phyloP scores from a whole-genome alignment of 2,797 vertebrate species.

The Typhlichthys subterraneus region DNA sequence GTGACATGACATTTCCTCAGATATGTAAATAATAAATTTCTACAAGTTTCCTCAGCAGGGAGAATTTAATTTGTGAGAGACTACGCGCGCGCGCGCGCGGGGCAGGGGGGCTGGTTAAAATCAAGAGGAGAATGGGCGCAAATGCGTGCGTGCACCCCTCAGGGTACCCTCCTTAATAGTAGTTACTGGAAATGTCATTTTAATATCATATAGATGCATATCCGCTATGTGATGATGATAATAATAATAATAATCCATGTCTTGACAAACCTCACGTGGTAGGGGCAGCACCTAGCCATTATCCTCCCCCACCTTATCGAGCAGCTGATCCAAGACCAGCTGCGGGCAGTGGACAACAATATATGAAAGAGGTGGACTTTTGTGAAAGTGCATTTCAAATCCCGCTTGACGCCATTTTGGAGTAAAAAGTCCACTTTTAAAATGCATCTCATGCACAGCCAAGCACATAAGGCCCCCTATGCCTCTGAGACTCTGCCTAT shows the following conservation, averaged over 20 bases:
- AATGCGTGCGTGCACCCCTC: slow-evolving; percentile 45
- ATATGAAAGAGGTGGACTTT: slow-evolving; percentile 53
- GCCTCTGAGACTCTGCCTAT: slow-evolving; percentile 52
- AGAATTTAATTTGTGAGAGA: slow-evolving; percentile 61
- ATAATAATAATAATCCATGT: slow-evolving; percentile 53
- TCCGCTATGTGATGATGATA: slow-evolving; percentile 53
- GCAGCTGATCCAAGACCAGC: slow-evolving; percentile 37
- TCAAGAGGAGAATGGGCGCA: slow-evolving; percentile 53
- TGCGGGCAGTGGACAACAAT: slow-evolving; percentile 35
- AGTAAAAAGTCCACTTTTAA: slow-evolving; percentile 63
- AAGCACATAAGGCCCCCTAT: slow-evolving; percentile 65
- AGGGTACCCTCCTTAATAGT: slow-evolving; percentile 57
- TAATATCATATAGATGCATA: slow-evolving; percentile 72
- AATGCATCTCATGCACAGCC: slow-evolving; percentile 79
- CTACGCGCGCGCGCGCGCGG: slow-evolving; percentile 59
- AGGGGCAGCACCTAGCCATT: slow-evolving; percentile 36
- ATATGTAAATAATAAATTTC: slow-evolving; percentile 91
- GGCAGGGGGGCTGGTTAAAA: slow-evolving; percentile 50
- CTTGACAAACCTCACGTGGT: slow-evolving; percentile 60
- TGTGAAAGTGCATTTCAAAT: slow-evolving; percentile 63
- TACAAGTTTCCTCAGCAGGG: slow-evolving; percentile 82
- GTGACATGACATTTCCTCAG: slow-evolving; percentile 71
- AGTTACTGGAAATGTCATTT: slow-evolving; percentile 64
- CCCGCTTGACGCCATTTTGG: slow-evolving; percentile 27
- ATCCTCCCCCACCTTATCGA: slow-evolving; percentile 16